Conservation (phyloP, 2,888 invertebrate genomes). For the Metallyticus violacea region DNA sequence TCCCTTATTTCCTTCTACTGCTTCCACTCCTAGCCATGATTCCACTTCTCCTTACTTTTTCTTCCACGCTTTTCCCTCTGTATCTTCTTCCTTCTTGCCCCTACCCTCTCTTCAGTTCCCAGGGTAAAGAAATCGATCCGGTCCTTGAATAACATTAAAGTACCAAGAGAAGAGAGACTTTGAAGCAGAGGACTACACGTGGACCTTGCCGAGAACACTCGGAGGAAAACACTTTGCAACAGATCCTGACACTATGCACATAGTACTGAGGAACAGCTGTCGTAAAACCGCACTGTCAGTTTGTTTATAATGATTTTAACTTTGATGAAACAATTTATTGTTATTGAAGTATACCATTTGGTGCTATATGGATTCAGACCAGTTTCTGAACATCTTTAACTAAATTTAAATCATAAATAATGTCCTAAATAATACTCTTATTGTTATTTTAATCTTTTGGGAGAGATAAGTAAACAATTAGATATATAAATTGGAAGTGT, state of each 20-base stretch:
- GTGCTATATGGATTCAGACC: too few relatives aligned
- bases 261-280: too few relatives aligned
- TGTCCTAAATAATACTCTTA: too few relatives aligned
- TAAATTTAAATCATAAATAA: too few relatives aligned
- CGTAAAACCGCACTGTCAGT: too few relatives aligned
- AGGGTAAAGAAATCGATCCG: background rate
- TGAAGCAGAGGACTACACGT: background rate
- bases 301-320: too few relatives aligned
- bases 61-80: background rate
- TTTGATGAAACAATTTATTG: too few relatives aligned
- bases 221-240: background rate
- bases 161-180: background rate
- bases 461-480: too few relatives aligned
- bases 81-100: background rate
- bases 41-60: background rate
- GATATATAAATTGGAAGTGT: too few relatives aligned
- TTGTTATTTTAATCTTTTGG: too few relatives aligned
- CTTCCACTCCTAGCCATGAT: background rate
- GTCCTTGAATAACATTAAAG: background rate
- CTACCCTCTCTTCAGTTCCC: background rate
- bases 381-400: too few relatives aligned
- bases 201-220: background rate
- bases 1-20: background rate
- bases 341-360: too few relatives aligned
- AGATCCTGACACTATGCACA: background rate